phyloP scores from a whole-genome alignment of 2,888 invertebrate genomes.

The Macrosiphum euphorbiae region DNA sequence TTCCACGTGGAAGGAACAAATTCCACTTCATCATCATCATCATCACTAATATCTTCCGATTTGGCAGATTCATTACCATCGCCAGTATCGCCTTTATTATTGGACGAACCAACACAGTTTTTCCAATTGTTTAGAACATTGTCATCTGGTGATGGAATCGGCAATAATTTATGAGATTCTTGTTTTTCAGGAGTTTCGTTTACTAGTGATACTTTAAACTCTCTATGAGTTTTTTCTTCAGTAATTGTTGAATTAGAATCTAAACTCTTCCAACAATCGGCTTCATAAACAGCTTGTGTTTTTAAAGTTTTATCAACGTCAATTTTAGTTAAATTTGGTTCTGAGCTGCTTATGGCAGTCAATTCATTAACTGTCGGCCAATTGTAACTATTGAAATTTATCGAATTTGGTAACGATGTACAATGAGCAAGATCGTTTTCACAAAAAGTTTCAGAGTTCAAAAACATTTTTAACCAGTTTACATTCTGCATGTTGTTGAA shows the following conservation, averaged over 20 bases:
- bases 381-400: conserved; percentile 64
- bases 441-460: conserved; percentile 50
- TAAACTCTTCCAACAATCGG: conserved; percentile 55
- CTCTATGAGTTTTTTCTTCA: conserved; percentile 48
- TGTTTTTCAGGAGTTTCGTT: conserved; percentile 42
- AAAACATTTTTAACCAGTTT: conserved; percentile 53
- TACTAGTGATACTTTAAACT: conserved; percentile 52
- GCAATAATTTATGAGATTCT: background rate
- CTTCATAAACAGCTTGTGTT: conserved; percentile 46
- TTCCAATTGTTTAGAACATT: conserved; percentile 43
- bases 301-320: conserved; percentile 40
- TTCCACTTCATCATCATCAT: conserved; percentile 71
- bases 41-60: conserved; percentile 63
- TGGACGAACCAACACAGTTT: background rate
- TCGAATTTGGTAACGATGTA: conserved; percentile 68
- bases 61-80: conserved; percentile 67
- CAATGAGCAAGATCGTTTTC: conserved; percentile 55
- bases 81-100: conserved; percentile 64
- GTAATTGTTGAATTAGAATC: conserved; percentile 55
- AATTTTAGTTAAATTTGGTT: conserved; percentile 50
- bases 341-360: conserved; percentile 26
- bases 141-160: conserved; percentile 41
- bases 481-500: conserved; percentile 37
- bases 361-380: conserved; percentile 65
- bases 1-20: conserved; percentile 88